Evolutionary conservation across 2,113 vertebrate species (phyloP).

Genomic region (Apodemus sylvaticus): DNA sequence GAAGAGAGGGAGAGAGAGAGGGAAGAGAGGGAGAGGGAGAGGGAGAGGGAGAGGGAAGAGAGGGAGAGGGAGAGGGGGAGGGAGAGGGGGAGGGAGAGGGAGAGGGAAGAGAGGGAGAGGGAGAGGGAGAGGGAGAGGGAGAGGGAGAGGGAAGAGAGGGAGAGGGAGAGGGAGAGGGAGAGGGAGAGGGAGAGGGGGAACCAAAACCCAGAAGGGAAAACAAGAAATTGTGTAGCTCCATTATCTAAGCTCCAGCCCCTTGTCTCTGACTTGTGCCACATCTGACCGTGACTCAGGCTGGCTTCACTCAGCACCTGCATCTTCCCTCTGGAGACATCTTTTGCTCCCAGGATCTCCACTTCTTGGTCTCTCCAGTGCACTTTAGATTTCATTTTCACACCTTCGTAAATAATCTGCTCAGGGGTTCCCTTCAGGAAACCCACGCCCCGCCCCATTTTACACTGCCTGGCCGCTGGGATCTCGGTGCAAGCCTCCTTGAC

Average conservation of each 20-base stretch:
- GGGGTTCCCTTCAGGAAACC: not conserved
- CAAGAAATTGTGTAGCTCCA: not conserved
- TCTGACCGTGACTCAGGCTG: too few relatives aligned
- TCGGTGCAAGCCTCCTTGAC: not conserved
- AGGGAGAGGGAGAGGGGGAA: not conserved
- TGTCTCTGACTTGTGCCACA: not conserved
- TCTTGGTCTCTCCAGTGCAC: not conserved
- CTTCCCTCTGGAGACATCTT: not conserved
- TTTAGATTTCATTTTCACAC: not conserved
- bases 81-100: not conserved
- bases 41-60: not conserved
- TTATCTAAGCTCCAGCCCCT: not conserved
- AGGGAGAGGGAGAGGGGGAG: not conserved
- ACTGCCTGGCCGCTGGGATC: not conserved
- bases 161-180: not conserved
- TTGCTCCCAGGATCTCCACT: not conserved
- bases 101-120: not conserved
- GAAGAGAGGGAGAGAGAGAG: not conserved
- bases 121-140: not conserved
- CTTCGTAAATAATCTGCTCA: not conserved
- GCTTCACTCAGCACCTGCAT: not conserved
- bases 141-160: not conserved
- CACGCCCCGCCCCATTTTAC: not conserved
- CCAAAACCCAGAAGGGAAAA: not conserved
- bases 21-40: not conserved